Evolutionary conservation across 2,888 invertebrate species (phyloP), one percentile per base, ranked within the genome.

Genomic region (Spilarctia lutea): DNA sequence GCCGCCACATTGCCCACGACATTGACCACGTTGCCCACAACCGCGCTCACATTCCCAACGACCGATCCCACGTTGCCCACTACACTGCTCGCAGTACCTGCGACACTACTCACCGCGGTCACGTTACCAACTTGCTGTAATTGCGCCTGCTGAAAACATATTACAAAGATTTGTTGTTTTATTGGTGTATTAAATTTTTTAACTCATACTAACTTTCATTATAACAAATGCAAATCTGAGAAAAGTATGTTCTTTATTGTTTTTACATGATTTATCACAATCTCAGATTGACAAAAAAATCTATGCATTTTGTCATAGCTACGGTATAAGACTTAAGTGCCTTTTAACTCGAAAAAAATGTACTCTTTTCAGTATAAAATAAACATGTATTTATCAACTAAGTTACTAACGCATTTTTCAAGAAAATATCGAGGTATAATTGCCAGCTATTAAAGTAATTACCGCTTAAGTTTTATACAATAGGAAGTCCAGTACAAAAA

Each of bases 61-160:
- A 72, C 86, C 13, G 76, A 80, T 27, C 81, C 80, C 86, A 90
- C 90, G 70, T 84, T 82, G 48, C 86, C 87, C 56, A 88, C 78
- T 7, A 75, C 86, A 27, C 77, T 83, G 52, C 79, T 79, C 39
- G 87, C 85, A 56, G 76, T 83, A 18, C 82, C 83, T 1, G 82
- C 84, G 3, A 91, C 90, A 18, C 86, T 83, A n/a, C 89, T 89
- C 69, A 92, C 90, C 3, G 81, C 63, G 35, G 83, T 78, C 35
- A 87, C 90, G 70, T 85, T 91, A 74, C 92, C 93, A 52, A 94
- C 94, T 91, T 95, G 96, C 87, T 97, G 97, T 71, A 97, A 92
- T 88, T 97, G 97, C 70, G 97, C 97, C 95, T 97, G 97, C 97
- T 97, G 86, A 75, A 67, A 84, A 27, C 1, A n/a, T 13, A 65